Evolutionary conservation across 2,113 vertebrate genomes (phyloP).

Genomic region (Silurus glanis): DNA sequence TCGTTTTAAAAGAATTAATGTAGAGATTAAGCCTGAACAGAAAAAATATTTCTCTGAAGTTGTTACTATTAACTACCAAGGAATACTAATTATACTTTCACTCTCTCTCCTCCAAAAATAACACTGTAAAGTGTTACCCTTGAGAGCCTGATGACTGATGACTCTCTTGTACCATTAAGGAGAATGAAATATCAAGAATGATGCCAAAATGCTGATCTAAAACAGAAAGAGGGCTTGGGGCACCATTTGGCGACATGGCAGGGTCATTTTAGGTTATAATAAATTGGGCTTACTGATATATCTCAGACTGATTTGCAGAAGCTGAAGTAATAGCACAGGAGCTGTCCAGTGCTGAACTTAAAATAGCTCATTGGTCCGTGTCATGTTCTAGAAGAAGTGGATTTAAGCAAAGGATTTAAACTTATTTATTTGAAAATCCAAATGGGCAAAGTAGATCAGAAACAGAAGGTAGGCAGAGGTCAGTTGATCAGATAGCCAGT

Average conservation of each 20-base stretch:
- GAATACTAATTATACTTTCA: background rate
- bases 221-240: background rate
- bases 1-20: background rate
- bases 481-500: too few relatives aligned
- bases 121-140: background rate
- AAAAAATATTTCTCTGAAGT: background rate
- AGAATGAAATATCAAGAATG: background rate
- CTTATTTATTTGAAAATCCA: background rate
- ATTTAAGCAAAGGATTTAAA: background rate
- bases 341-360: conserved; percentile 25
- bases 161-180: background rate
- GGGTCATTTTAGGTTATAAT: background rate
- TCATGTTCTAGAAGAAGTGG: background rate
- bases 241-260: background rate
- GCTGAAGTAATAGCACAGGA: background rate
- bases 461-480: background rate
- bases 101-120: background rate
- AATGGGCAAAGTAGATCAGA: background rate
- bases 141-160: background rate
- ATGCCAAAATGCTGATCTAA: background rate
- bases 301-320: background rate
- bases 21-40: background rate
- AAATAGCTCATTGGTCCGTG: background rate
- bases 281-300: background rate
- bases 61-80: background rate